Conservation (phyloP, 2,797 vertebrate genomes). For the Bradypodion ventrale region DNA sequence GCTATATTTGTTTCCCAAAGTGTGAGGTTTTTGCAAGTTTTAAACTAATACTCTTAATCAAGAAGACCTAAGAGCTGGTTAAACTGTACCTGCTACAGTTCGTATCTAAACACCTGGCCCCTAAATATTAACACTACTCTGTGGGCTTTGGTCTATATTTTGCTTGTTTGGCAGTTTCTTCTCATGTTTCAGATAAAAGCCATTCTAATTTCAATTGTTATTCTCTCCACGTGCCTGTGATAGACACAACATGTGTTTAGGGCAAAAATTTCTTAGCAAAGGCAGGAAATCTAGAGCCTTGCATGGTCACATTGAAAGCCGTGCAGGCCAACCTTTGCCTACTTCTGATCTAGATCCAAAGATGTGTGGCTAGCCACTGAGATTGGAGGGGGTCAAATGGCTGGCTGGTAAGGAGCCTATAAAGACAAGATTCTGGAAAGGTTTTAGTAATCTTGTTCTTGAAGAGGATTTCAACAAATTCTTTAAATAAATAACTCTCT, state of each 20-base stretch:
- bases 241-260: too few relatives aligned
- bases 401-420: too few relatives aligned
- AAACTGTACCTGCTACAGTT: neutral
- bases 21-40: neutral
- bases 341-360: neutral
- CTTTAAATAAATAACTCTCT: neutral
- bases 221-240: too few relatives aligned
- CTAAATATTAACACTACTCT: neutral
- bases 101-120: neutral
- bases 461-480: neutral
- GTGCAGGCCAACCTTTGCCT: too few relatives aligned
- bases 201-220: too few relatives aligned
- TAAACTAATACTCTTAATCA: neutral
- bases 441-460: neutral
- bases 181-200: neutral
- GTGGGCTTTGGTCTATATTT: neutral
- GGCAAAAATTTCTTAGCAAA: too few relatives aligned
- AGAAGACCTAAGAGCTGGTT: neutral
- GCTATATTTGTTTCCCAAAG: neutral
- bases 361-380: neutral
- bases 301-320: too few relatives aligned
- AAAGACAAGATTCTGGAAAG: too few relatives aligned
- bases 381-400: neutral
- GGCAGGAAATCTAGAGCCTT: too few relatives aligned
- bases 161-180: neutral